These are phyloP conservation scores for Euphonia xanthogaster DNA, from an alignment of 2,797 vertebrate species.

Conservation along the genomic window DNA sequence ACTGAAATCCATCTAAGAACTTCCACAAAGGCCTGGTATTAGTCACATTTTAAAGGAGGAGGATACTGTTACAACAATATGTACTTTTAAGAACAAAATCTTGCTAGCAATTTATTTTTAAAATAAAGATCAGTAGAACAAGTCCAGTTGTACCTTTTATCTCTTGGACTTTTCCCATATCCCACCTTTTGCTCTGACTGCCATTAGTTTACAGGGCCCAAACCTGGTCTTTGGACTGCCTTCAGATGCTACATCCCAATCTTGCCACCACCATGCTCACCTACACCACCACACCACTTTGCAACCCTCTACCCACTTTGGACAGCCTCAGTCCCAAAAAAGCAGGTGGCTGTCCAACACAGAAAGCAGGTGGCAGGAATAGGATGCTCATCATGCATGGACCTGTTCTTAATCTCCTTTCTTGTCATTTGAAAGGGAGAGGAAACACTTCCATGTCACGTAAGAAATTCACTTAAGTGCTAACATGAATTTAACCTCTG, in stretches of 20 bases:
- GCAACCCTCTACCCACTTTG: neutral
- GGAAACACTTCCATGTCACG: neutral
- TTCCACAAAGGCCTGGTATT: neutral
- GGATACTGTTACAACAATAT: neutral
- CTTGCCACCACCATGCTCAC: neutral
- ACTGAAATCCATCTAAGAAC: constrained; percentile 23
- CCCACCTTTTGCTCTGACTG: neutral
- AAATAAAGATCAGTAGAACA: neutral
- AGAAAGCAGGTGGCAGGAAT: neutral
- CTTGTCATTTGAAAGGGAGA: neutral
- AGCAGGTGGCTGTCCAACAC: neutral
- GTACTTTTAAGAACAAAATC: neutral
- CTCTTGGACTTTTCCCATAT: neutral
- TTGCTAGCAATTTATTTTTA: neutral
- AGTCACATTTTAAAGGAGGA: neutral
- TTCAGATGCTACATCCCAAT: neutral
- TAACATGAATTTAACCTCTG: neutral
- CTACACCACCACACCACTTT: neutral
- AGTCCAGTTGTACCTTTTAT: neutral
- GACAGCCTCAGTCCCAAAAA: neutral
- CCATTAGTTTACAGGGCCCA: neutral
- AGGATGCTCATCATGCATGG: rapidly evolving
- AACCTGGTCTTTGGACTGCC: neutral
- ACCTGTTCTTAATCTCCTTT: neutral
- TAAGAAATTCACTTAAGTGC: neutral